Evolutionary conservation across 2,888 invertebrate species (phyloP), one percentile per base, ranked within the genome.

Genomic region (Meta bourneti): DNA sequence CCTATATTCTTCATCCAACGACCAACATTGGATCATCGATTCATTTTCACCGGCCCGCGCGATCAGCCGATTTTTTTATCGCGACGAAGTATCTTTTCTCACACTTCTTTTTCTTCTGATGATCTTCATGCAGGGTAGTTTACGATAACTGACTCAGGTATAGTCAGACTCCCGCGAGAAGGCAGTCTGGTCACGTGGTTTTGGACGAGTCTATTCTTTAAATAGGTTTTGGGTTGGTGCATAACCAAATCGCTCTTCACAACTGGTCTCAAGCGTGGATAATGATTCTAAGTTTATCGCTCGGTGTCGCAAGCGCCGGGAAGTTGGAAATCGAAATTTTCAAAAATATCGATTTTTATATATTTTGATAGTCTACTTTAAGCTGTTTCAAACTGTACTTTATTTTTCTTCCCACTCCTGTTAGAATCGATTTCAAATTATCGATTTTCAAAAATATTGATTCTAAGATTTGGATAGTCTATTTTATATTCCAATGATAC

Each of bases 1-100:
- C 80, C 88, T 69, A 49, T 88, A 88, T 88, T 81, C 88, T 88
- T 88, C 81, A 88, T 88, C 74, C 87, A 72, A 81, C 72, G 72
- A 88, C 80, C 86, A 78, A 86, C 78, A 20, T 78, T 52, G 84
- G 84, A 70, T 80, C 87, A 87, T 87, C 79, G 88, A 88, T 88
- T 88, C 80, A 71, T 80, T 81, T 61, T 75, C 88, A 78, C 75
- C 79, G 79, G 19, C 70, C 72, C 75, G 48, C 9, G 16, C 19
- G 51, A 78, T 78, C 78, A 54, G 72, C 16, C 52, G 88, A 74
- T 72, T 88, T 88, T n/a, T 81, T 88, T 84, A 75, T 75, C 75
- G 75, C 80, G 74, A 81, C 49, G 20, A 7, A 49, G 81, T 75
- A 87, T 79, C 84, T 84, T 82, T 84, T 54, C 81, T 75, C 61